Conservation (phyloP, 2,113 vertebrate species). For the Thryonomys swinderianus region DNA sequence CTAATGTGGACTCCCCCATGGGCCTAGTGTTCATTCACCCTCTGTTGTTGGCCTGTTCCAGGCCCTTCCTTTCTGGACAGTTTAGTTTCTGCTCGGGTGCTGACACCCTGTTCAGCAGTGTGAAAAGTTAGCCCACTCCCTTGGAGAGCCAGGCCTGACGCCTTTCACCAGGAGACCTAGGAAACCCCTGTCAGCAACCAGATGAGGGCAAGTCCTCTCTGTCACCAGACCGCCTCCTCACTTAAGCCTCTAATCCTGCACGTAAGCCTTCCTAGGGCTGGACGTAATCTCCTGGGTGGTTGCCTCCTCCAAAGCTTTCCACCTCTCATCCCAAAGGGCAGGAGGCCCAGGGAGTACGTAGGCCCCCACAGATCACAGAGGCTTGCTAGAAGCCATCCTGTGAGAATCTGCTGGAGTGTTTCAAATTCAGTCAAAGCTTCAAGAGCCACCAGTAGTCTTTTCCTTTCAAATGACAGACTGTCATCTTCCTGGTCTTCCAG, state of each 20-base stretch:
- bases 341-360: not conserved
- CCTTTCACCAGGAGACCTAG: not conserved
- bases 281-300: not conserved
- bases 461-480: not conserved
- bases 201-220: not conserved
- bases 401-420: slow-evolving; percentile 43
- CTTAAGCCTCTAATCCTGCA: not conserved
- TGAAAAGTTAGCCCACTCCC: too few relatives aligned
- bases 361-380: not conserved
- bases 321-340: not conserved
- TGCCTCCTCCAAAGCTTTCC: not conserved
- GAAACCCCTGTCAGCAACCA: not conserved
- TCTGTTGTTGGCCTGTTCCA: not conserved
- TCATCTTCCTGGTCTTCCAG: not conserved
- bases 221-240: not conserved
- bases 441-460: slow-evolving; percentile 1
- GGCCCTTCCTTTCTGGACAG: not conserved
- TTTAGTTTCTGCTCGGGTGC: not conserved
- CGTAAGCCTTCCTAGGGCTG: not conserved
- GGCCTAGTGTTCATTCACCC: not conserved
- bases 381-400: not conserved
- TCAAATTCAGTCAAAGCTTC: slow-evolving; percentile 59
- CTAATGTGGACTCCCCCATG: not conserved
- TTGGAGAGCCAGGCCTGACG: not conserved
- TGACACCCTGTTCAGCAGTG: not conserved